Conservation (phyloP, 2,888 invertebrate species). For the Neoascia interrupta region DNA sequence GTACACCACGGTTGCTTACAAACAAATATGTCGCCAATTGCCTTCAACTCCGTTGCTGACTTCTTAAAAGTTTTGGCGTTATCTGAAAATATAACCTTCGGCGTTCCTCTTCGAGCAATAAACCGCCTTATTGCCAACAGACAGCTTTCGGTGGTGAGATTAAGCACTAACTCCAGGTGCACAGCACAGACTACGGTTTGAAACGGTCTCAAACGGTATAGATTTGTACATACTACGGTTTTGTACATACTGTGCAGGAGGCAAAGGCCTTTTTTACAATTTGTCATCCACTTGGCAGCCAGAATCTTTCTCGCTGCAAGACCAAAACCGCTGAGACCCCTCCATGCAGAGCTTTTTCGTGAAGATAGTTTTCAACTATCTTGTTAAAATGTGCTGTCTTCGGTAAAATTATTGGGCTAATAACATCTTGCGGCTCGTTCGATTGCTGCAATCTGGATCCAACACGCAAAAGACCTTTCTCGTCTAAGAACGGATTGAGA, state of each 20-base stretch:
- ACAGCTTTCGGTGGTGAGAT: background rate
- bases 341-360: background rate
- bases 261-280: too few relatives aligned
- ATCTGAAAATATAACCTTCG: background rate
- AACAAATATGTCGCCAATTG: background rate
- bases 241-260: too few relatives aligned
- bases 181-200: background rate
- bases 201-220: too few relatives aligned
- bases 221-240: too few relatives aligned
- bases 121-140: background rate
- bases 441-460: background rate
- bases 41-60: background rate
- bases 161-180: background rate
- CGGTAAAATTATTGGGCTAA: slow-evolving; percentile 15
- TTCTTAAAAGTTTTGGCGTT: background rate
- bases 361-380: background rate
- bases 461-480: background rate
- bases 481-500: too few relatives aligned
- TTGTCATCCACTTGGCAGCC: slow-evolving; percentile 3
- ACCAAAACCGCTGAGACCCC: background rate
- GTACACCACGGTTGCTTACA: background rate
- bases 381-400: background rate
- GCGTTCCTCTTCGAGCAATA: background rate
- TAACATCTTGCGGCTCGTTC: background rate
- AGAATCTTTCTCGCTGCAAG: slow-evolving; percentile 8